phyloP scores from a whole-genome alignment of 2,113 vertebrate species.

The Buteo buteo region DNA sequence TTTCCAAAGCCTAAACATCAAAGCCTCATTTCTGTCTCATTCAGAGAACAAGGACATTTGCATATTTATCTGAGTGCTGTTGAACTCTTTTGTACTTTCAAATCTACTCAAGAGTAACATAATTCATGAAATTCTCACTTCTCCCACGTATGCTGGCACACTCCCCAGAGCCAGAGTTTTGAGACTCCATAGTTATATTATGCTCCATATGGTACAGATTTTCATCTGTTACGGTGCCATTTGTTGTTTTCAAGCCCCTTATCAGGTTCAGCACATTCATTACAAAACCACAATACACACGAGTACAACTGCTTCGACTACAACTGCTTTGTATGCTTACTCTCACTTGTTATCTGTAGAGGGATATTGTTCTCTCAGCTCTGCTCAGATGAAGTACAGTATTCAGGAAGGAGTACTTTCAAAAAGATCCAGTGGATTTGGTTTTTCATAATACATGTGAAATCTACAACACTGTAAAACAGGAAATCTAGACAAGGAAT shows the following conservation, averaged over 20 bases:
- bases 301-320: not conserved
- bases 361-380: not conserved
- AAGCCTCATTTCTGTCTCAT: not conserved
- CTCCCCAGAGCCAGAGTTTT: conserved; percentile 24
- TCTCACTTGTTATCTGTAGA: not conserved
- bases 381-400: not conserved
- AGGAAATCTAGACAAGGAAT: not conserved
- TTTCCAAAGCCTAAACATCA: conserved; percentile 10
- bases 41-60: conserved; percentile 22
- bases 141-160: conserved; percentile 18
- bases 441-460: not conserved
- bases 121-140: conserved; percentile 60
- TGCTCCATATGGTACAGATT: conserved; percentile 55
- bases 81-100: conserved; percentile 53
- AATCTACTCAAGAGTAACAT: conserved; percentile 36
- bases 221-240: not conserved
- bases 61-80: conserved; percentile 13
- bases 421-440: not conserved
- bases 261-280: conserved; percentile 37
- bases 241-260: conserved; percentile 39
- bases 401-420: not conserved
- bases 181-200: conserved; percentile 2
- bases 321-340: not conserved
- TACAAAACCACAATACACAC: not conserved
- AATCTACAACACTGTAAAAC: not conserved